A percentile compares a stretch with the other conserved stretches of the same genome.
phyloP scores from a whole-genome alignment of 2,113 vertebrate species.

The Apodemus speciosus region DNA sequence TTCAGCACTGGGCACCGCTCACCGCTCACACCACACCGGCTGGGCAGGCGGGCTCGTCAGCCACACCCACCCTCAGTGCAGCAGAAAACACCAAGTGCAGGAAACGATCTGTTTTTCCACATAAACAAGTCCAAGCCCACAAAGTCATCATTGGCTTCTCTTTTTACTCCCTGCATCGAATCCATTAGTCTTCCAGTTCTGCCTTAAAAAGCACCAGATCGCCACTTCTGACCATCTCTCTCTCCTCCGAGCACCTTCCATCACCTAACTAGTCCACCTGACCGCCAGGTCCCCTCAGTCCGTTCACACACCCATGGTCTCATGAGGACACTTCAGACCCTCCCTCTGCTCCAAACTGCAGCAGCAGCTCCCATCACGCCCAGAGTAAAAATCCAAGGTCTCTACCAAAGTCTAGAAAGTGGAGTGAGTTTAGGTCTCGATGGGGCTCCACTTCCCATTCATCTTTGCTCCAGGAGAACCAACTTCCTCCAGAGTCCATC shows the following conservation, averaged over 20 bases:
- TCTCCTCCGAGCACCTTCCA: neutral
- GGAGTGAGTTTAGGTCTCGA: neutral
- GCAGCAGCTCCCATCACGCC: neutral
- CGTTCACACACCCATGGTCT: neutral
- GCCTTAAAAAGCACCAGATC: neutral
- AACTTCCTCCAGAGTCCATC: neutral
- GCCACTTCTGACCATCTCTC: neutral
- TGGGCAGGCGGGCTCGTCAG: neutral
- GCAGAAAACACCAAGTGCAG: neutral
- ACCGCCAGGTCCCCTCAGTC: neutral
- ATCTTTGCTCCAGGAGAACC: neutral
- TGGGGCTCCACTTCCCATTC: neutral
- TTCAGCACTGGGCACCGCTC: neutral
- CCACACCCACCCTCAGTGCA: too few species aligned
- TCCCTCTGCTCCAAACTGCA: neutral
- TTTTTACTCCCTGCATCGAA: neutral
- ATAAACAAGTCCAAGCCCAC: neutral
- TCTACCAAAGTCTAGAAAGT: neutral
- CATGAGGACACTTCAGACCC: neutral
- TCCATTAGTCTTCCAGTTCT: neutral
- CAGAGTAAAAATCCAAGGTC: slow-evolving; percentile 1
- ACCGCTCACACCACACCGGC: neutral
- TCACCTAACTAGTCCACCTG: neutral
- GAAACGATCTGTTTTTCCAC: neutral
- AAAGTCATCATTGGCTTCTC: neutral